Evolutionary conservation across 2,888 invertebrate species (phyloP).

Genomic region (Pseudococcus jackbeardsleyi): DNA sequence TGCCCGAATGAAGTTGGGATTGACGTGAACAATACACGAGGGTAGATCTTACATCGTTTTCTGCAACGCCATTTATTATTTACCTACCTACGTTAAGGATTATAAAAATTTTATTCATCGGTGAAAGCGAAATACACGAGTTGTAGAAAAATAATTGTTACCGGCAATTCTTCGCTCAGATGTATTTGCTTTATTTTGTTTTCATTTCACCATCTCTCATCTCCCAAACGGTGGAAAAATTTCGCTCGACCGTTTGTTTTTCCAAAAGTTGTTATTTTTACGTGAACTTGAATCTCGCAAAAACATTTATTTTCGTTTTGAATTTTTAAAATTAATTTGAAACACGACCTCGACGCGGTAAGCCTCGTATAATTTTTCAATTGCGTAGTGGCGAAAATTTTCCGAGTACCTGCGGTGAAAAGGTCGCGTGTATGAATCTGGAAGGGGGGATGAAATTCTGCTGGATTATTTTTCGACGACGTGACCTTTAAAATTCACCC

Average conservation of each 20-base stretch:
- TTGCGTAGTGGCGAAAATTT: background rate
- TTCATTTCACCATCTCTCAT: background rate
- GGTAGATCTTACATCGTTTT: background rate
- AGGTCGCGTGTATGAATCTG: background rate
- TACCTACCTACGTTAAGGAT: background rate
- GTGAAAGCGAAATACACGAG: background rate
- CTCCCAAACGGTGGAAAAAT: background rate
- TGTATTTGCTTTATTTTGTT: slow-evolving; percentile 18
- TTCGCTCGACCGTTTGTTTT: background rate
- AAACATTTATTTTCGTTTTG: background rate
- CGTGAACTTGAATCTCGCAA: background rate
- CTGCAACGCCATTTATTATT: background rate
- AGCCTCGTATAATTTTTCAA: background rate
- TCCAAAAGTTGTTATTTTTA: background rate
- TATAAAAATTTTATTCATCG: slow-evolving; percentile 8
- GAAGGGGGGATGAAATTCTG: background rate
- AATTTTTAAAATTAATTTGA: slow-evolving; percentile 23
- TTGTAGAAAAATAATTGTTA: background rate
- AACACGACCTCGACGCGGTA: background rate
- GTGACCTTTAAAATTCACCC: background rate
- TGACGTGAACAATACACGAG: background rate
- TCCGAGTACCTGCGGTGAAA: background rate
- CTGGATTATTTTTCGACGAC: background rate
- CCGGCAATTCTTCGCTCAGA: background rate
- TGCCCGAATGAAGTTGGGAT: background rate